Evolutionary conservation across 2,797 vertebrate genomes (phyloP).

Genomic region (Lemur catta): DNA sequence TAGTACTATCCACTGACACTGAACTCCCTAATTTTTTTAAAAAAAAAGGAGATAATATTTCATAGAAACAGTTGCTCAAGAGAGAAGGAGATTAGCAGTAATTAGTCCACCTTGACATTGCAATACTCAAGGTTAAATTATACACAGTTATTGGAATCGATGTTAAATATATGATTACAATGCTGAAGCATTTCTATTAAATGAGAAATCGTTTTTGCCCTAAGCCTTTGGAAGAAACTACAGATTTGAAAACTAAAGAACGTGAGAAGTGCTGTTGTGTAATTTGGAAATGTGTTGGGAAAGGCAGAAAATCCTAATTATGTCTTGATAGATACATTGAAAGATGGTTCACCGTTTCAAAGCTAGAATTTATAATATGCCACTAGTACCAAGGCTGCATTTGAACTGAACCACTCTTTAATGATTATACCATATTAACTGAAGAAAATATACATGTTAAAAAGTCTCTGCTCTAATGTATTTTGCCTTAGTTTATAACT

Average conservation of each 20-base stretch:
- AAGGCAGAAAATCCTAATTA: background rate
- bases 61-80: background rate
- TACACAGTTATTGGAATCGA: background rate
- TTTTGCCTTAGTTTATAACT: constrained; percentile 73
- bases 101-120: background rate
- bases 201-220: background rate
- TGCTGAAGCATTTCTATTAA: background rate
- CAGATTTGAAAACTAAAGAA: constrained; percentile 15
- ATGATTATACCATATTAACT: constrained; percentile 55
- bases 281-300: constrained; percentile 28
- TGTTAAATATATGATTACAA: background rate
- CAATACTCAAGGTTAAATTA: background rate
- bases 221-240: background rate
- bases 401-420: constrained; percentile 49
- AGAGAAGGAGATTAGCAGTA: background rate
- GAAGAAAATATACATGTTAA: constrained; percentile 75
- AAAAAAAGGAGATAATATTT: constrained; percentile 19
- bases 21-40: background rate
- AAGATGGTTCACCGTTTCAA: constrained; percentile 52
- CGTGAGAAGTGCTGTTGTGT: background rate
- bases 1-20: background rate
- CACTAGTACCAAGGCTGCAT: background rate
- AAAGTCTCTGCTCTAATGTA: constrained; percentile 65
- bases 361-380: constrained; percentile 47
- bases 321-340: background rate